phyloP scores from a whole-genome alignment of 2,797 vertebrate species.

The Molothrus aeneus region DNA sequence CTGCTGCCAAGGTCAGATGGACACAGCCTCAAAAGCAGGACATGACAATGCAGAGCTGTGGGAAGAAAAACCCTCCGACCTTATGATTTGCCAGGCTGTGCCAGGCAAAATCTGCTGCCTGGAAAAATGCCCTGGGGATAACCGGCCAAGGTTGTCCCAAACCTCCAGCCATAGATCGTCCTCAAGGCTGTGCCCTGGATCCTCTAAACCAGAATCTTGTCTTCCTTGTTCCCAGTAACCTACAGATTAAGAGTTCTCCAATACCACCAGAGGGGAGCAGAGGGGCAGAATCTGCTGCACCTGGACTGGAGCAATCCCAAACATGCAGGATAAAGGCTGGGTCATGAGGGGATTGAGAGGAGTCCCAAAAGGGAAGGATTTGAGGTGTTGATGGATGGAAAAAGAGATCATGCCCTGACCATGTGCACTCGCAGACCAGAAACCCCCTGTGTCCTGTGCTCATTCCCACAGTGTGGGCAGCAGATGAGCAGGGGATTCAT shows the following conservation, averaged over 20 bases:
- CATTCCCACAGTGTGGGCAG: rapidly evolving
- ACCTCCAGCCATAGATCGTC: background rate
- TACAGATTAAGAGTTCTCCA: no score
- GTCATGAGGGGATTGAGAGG: background rate
- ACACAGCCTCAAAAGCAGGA: rapidly evolving
- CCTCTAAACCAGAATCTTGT: no score
- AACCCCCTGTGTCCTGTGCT: background rate
- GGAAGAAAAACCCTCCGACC: background rate
- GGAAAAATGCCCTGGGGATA: rapidly evolving
- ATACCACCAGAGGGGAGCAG: no score
- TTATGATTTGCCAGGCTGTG: background rate
- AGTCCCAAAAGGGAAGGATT: background rate
- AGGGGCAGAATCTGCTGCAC: background rate
- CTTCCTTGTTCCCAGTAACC: background rate
- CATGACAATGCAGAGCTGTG: background rate
- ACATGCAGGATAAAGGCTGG: background rate
- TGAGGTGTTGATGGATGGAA: background rate
- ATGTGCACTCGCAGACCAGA: rapidly evolving
- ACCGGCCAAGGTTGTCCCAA: no score
- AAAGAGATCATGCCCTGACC: rapidly evolving
- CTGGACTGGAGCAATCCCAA: background rate
- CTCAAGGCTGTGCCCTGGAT: background rate
- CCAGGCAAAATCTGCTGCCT: no score
- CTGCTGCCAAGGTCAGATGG: background rate
- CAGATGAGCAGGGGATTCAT: no score